Evolutionary conservation across 1,140 invertebrate species (phyloP).

Genomic region (Aphelenchoides fujianensis): DNA sequence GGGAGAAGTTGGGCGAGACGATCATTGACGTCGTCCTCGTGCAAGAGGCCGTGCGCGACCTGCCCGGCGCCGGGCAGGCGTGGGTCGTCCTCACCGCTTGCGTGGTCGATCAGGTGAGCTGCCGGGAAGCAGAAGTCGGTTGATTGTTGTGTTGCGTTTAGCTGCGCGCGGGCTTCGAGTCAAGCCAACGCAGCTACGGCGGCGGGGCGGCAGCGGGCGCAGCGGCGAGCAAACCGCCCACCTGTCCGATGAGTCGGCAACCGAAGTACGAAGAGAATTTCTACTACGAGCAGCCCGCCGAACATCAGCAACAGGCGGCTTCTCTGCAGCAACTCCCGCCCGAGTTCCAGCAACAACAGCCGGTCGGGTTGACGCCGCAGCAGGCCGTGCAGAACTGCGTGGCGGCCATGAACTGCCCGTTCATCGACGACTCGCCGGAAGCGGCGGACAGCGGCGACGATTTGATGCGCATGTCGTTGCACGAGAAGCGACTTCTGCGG

Average conservation of each 20-base stretch:
- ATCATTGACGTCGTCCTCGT: slow-evolving; percentile 61
- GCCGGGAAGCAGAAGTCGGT: too few species aligned
- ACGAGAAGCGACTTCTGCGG: too few species aligned
- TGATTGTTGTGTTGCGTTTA: too few species aligned
- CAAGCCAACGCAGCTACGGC: slow-evolving; percentile 4
- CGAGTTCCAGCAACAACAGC: too few species aligned
- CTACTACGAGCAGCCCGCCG: too few species aligned
- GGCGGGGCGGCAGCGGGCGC: too few species aligned
- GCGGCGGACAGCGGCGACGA: too few species aligned
- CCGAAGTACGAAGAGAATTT: too few species aligned
- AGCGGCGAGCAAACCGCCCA: neutral
- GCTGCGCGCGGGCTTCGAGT: slow-evolving; percentile 14
- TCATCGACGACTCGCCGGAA: slow-evolving; percentile 1
- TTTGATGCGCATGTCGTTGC: too few species aligned
- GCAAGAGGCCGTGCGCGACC: slow-evolving; percentile 58
- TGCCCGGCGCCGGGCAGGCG: slow-evolving; percentile 61
- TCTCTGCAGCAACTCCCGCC: too few species aligned
- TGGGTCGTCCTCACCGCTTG: slow-evolving; percentile 62
- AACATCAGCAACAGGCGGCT: too few species aligned
- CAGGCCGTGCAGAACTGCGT: too few species aligned
- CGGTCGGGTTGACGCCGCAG: neutral
- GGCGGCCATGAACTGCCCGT: slow-evolving; percentile 4
- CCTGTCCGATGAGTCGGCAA: neutral
- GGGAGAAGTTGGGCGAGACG: slow-evolving; percentile 60
- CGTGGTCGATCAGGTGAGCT: slow-evolving; percentile 57